phyloP scores from a whole-genome alignment of 2,113 vertebrate genomes.

The Mormyrus lacerda region DNA sequence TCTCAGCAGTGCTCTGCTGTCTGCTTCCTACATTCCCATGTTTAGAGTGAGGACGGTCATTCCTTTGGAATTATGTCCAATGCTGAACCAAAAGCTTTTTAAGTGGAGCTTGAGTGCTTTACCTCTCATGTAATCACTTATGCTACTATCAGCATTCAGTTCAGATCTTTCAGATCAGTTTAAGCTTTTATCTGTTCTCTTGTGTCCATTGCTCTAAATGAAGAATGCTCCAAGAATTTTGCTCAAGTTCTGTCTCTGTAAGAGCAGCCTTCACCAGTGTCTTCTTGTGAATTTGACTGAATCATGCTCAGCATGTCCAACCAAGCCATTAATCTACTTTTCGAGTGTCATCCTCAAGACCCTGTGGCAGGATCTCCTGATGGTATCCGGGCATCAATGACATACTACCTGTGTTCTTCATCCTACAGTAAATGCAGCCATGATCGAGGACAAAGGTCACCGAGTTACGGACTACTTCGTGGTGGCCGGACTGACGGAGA shows the following conservation, averaged over 20 bases:
- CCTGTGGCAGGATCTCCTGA: background rate
- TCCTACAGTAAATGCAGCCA: conserved; percentile 64
- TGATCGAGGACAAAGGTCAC: conserved; percentile 94
- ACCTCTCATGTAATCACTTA: background rate
- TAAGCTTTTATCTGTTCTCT: background rate
- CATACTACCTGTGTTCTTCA: background rate
- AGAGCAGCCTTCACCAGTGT: background rate
- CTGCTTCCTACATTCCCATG: background rate
- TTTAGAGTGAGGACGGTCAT: background rate
- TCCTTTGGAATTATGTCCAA: background rate
- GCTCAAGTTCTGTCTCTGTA: background rate
- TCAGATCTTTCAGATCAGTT: background rate
- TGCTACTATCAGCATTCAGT: background rate
- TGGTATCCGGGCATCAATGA: background rate
- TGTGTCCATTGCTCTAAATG: background rate
- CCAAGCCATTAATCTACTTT: background rate
- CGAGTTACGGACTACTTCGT: conserved; percentile 97
- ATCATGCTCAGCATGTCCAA: background rate
- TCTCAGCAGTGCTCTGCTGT: no score
- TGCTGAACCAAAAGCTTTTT: background rate
- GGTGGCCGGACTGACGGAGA: conserved; percentile 89
- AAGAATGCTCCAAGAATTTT: background rate
- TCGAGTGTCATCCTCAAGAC: background rate
- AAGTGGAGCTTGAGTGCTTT: background rate
- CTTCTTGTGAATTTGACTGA: background rate